Percentiles rank a stretch among this genome's conserved stretches.
Conservation (phyloP, 2,888 invertebrate genomes). For the Ferrisia virgata region DNA sequence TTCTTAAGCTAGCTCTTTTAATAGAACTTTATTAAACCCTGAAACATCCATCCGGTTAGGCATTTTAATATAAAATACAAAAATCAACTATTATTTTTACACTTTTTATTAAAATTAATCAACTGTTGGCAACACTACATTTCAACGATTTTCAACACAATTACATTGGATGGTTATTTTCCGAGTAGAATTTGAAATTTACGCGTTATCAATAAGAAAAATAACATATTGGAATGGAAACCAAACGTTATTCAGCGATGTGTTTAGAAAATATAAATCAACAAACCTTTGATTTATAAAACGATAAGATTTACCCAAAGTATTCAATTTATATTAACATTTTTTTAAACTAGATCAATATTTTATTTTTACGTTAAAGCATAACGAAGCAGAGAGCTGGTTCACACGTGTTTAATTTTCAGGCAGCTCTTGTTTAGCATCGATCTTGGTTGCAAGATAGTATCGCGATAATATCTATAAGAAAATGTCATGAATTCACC, state of each 20-base stretch:
- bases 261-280: not conserved
- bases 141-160: too few relatives aligned
- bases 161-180: not conserved
- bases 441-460: not conserved
- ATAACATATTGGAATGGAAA: not conserved
- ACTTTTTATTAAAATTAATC: too few relatives aligned
- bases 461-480: not conserved
- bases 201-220: not conserved
- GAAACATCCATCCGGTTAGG: too few relatives aligned
- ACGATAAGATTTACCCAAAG: not conserved
- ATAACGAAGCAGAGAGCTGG: too few relatives aligned
- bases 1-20: too few relatives aligned
- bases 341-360: not conserved
- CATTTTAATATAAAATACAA: too few relatives aligned
- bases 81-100: too few relatives aligned
- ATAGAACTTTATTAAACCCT: too few relatives aligned
- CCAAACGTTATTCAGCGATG: not conserved
- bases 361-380: not conserved
- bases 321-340: conserved; percentile 24
- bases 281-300: not conserved
- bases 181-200: not conserved
- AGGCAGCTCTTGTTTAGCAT: not conserved
- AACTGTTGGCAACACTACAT: too few relatives aligned
- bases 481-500: not conserved
- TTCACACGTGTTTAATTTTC: not conserved